Base-by-base conservation (phyloP, 35 echinoderm and acorn worm genomes). In the Anneissia japonica region DNA sequence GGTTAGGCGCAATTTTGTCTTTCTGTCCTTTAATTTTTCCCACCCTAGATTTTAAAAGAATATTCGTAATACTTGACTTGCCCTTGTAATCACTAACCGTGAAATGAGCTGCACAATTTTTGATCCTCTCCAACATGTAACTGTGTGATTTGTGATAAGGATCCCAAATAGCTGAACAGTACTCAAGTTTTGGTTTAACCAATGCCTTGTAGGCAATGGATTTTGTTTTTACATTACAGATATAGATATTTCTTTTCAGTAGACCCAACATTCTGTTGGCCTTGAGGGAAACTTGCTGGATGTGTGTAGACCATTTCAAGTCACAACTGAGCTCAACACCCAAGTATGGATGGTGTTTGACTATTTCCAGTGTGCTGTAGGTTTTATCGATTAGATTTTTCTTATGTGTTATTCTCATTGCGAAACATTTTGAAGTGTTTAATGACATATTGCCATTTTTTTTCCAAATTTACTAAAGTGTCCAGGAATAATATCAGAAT, bases 211-310 rank as follows among this genome's bases (percentile, higher is more conserved):
- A 90, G 0, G 51, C 64, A 35, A 84, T 76, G 17, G 26, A 34
- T 76, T 83, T 75, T 16, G 36, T 76, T 14, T 23, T 29, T 38
- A 23, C 77, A 41, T 72, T 46, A 41, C 85, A 92, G 46, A 31
- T 35, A 32, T 82, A 77, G 35, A 91, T 55, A 56, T 91, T 87
- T 28, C 79, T 76, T 55, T 29, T 82, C 51, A 46, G 84, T 13
- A 91, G 84, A 0, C 90, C 84, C 21, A 91, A 39, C 51, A 87
- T 86, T 34, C 73, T 86, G 33, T 91, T 91, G 36, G 85, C 74
- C 40, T 82, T 83, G 64, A 35, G 35, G 23, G 35, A 83, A 21
- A 77, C 56, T 83, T 83, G 85, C 32, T 75, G 83, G 10, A 88
- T 83, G 38, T 82, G 77, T 40, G 19, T 84, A 21, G 73, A 3